Conservation (phyloP, 2,797 vertebrate genomes). For the Anomalospiza imberbis region DNA sequence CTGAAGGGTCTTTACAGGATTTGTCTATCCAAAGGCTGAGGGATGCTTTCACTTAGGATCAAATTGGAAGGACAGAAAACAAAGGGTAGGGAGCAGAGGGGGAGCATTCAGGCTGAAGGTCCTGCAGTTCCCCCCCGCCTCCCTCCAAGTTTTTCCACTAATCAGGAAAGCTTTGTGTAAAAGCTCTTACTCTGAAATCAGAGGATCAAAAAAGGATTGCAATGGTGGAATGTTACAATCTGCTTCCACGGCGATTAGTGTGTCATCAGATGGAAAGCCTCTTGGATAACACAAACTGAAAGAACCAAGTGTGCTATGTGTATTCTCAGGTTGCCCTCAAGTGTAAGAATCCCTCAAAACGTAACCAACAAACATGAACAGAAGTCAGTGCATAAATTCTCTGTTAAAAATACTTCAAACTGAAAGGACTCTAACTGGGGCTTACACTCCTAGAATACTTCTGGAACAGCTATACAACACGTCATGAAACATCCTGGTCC, state of each 20-base stretch:
- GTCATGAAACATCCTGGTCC: constrained; percentile 37
- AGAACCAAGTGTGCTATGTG: constrained; percentile 45
- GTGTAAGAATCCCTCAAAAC: constrained; percentile 52
- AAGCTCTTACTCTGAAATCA: constrained; percentile 57
- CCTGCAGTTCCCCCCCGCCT: neutral
- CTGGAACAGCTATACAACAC: constrained; percentile 25
- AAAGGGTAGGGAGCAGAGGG: neutral
- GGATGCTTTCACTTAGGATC: constrained; percentile 48
- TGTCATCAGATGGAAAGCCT: constrained; percentile 52
- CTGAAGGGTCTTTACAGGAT: neutral
- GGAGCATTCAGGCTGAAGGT: neutral
- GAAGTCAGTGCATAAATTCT: constrained; percentile 55
- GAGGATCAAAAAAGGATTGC: constrained; percentile 62
- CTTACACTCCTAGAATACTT: constrained; percentile 3
- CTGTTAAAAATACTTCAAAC: constrained; percentile 25
- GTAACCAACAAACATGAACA: neutral
- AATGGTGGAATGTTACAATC: constrained; percentile 59
- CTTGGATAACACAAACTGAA: constrained; percentile 45
- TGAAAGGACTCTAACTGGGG: neutral
- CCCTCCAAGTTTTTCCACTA: constrained; percentile 35
- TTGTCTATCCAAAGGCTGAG: constrained; percentile 33
- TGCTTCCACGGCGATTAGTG: constrained; percentile 60
- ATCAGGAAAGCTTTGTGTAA: constrained; percentile 63
- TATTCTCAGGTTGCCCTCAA: constrained; percentile 33
- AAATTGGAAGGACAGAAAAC: neutral